Evolutionary conservation across 2,888 invertebrate genomes (phyloP), one percentile per base, ranked within the genome.

Genomic region (Athetis lepigone): DNA sequence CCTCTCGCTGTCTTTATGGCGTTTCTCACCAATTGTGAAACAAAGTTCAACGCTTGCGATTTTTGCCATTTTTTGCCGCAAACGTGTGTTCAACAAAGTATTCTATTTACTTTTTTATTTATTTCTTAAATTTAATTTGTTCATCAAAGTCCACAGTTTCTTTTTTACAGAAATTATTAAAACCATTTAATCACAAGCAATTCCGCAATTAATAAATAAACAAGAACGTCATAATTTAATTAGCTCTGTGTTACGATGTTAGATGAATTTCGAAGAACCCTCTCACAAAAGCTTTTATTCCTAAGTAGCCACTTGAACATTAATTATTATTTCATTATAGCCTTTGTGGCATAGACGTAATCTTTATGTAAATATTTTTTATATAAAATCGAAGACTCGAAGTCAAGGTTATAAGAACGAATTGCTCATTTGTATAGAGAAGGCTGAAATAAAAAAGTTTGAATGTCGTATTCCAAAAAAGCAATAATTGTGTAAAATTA

Each of bases 21-120:
- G 54, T 52, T 71, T 74, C 75, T 25, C 69, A 77, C 39, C 49
- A 65, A 74, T 71, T 78, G 73, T 70, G 51, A 75, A 60, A 67
- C 67, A 65, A 67, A 75, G 36, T 61, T 58, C 52, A 52, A 23
- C 21, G 47, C 63, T 27, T 58, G 42, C 42, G 51, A 56, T 43
- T 71, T 55, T 61, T 0, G 18, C 2, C 13, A 45, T 29, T 16
- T n/a, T 59, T 29, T 37, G 1, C 1, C 1, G 7, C 23, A n/a
- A 45, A 16, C 4, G 1, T n/a, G n/a, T n/a, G n/a, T n/a, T n/a
- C n/a, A n/a, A n/a, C n/a, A n/a, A n/a, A 37, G 1, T 33, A 0
- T 62, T 29, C 7, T 46, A 25, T 47, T 51, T 61, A 27, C 21
- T 16, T 47, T 27, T 9, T 43, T 29, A 29, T 29, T 27, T 27